Percentiles rank a stretch among this genome's conserved stretches.
Evolutionary conservation across 1,140 invertebrate species (phyloP).

Genomic region (Drosophila kurseongensis): DNA sequence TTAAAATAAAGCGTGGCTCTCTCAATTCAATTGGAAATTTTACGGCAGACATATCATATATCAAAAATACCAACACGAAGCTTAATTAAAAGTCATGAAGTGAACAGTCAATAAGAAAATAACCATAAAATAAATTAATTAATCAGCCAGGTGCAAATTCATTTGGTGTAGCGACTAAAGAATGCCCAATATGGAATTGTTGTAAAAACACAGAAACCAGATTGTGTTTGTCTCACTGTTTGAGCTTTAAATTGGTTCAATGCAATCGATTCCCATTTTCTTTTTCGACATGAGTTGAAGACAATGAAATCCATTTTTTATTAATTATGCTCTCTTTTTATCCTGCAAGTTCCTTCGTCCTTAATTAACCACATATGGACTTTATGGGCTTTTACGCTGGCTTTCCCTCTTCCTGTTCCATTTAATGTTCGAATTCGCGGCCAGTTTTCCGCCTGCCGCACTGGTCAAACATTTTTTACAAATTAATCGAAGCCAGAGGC

Average conservation of each 20-base stretch:
- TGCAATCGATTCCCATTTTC: background rate
- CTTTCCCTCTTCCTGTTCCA: background rate
- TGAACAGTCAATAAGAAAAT: slow-evolving; percentile 23
- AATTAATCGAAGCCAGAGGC: slow-evolving; percentile 11
- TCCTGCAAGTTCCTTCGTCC: background rate
- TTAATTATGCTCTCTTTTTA: slow-evolving; percentile 15
- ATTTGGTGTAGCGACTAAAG: slow-evolving; percentile 6
- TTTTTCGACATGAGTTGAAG: background rate
- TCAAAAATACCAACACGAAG: background rate
- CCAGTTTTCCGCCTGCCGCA: slow-evolving; percentile 14
- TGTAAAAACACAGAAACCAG: slow-evolving; percentile 8
- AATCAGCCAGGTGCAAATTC: slow-evolving; percentile 6
- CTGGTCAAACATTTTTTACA: slow-evolving; percentile 48
- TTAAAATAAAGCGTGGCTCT: background rate
- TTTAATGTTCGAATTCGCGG: background rate
- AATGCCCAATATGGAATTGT: slow-evolving; percentile 3
- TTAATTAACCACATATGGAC: slow-evolving; percentile 48
- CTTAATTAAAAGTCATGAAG: slow-evolving; percentile 42
- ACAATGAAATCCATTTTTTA: slow-evolving; percentile 11
- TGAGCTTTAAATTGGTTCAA: background rate
- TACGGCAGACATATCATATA: slow-evolving; percentile 1
- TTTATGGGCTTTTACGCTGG: slow-evolving; percentile 1
- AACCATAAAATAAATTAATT: slow-evolving; percentile 1
- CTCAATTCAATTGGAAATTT: slow-evolving; percentile 9
- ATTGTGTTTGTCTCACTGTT: background rate